Evolutionary conservation across 2,888 invertebrate genomes (phyloP), one percentile per base, ranked within the genome.

Genomic region (Polylopha cassiicola): DNA sequence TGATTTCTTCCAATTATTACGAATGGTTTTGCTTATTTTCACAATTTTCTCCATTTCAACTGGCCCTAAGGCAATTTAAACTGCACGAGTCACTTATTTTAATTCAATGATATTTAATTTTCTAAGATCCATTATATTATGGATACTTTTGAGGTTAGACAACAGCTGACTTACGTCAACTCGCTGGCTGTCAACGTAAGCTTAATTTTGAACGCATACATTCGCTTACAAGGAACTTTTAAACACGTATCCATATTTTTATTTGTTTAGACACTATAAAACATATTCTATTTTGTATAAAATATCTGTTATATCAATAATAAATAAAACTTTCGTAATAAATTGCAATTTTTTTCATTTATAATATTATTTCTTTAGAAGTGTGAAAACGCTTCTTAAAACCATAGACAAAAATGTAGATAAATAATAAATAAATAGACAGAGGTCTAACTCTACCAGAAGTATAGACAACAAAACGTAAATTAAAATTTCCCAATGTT

Each of bases 1-100:
- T 0, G 94, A 92, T 67, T 97, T 97, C 66, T 97, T 97, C 96
- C 97, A 97, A 73, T 97, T 91, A 73, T 90, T 93, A 61, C 93
- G 76, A 27, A 95, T 71, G 2, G 89, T 89, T 82, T 88, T 90
- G 6, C 88, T 85, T 49, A 90, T 85, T 76, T 89, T 92, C 10
- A 90, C 63, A 50, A 92, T 65, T 59, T 81, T 81, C 37, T 87
- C 78, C 88, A 89, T 88, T 31, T 13, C 46, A 26, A 14, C 28
- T 20, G 13, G 6, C 5, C 15, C n/a, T 21, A 7, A 9, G 17
- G 2, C n/a, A 34, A 34, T 10, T 37, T 28, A 4, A 21, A 7
- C 7, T 32, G 6, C 4, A 30, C 6, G 20, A 11, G 7, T 9
- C 27, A 8, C 16, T 26, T 5, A 21, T 26, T 20, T 39, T 26